Percentiles rank a stretch among this genome's conserved stretches.
Evolutionary conservation across 2,888 invertebrate species (phyloP).

Genomic region (Gandaritis pyraliata): DNA sequence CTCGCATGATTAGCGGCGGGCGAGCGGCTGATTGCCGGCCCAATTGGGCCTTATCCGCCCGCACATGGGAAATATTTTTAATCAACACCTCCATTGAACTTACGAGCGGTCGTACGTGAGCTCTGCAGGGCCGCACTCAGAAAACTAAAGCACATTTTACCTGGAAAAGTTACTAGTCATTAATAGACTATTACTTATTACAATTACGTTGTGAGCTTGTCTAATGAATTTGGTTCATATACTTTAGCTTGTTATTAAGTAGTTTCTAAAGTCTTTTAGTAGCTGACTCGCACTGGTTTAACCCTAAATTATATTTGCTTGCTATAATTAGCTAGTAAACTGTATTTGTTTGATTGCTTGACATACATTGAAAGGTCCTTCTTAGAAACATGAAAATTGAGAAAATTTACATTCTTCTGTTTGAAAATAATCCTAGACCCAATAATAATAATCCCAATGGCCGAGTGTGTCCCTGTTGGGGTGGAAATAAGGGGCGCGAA

Average conservation of each 20-base stretch:
- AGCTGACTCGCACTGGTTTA: no score
- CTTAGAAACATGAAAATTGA: no score
- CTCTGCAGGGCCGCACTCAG: constrained; percentile 70
- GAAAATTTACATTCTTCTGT: no score
- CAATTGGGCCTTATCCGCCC: constrained; percentile 85
- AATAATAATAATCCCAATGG: no score
- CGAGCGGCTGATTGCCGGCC: constrained; percentile 80
- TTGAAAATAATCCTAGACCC: neutral
- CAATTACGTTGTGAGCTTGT: constrained; percentile 16
- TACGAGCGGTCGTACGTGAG: constrained; percentile 85
- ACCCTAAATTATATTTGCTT: no score
- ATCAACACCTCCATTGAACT: constrained; percentile 86
- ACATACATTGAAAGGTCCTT: no score
- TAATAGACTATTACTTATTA: constrained; percentile 5
- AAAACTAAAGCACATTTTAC: constrained; percentile 38
- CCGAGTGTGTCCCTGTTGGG: constrained; percentile 41
- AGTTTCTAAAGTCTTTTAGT: no score
- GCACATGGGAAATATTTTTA: constrained; percentile 86
- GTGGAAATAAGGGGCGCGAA: constrained; percentile 70
- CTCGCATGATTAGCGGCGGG: constrained; percentile 76
- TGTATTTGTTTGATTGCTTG: no score
- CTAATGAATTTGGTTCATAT: constrained; percentile 2
- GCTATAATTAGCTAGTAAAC: no score
- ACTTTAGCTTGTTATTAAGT: no score
- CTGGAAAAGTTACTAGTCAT: constrained; percentile 22